Evolutionary conservation across 2,888 invertebrate genomes (phyloP).

Genomic region (Agrochola lychnidis): DNA sequence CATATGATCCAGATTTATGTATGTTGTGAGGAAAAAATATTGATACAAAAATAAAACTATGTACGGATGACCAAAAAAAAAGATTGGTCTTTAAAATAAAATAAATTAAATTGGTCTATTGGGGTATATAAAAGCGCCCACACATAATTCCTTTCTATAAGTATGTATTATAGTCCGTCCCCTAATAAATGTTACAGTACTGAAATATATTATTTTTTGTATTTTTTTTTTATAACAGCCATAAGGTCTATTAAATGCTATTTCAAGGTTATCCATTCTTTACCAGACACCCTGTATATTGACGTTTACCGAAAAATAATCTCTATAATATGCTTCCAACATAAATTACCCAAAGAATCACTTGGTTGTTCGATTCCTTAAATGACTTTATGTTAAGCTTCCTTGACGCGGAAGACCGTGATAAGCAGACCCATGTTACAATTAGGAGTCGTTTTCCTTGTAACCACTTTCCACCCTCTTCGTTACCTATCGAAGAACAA

Average conservation of each 20-base stretch:
- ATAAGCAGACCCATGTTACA: constrained; percentile 38
- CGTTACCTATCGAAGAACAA: constrained; percentile 6
- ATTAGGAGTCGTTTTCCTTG: constrained; percentile 37
- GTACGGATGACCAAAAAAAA: neutral
- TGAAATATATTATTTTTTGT: too few species aligned
- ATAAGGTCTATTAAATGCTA: too few species aligned
- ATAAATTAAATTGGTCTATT: neutral
- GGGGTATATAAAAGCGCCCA: neutral
- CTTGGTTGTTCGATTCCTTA: constrained; percentile 17
- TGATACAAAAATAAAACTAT: neutral
- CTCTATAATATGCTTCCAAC: neutral
- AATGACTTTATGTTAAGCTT: constrained; percentile 41
- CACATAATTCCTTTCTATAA: neutral
- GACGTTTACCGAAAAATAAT: neutral
- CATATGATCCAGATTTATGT: too few species aligned
- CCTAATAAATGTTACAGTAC: too few species aligned
- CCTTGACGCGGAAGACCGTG: constrained; percentile 21
- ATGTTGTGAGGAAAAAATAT: too few species aligned
- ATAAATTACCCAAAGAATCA: constrained; percentile 6
- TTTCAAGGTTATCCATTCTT: too few species aligned
- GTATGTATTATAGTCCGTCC: neutral
- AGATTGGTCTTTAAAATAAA: neutral
- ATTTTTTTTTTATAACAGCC: too few species aligned
- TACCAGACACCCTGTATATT: too few species aligned
- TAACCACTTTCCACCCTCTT: constrained; percentile 5